Conservation (phyloP, 2,113 vertebrate species). For the Xiphophorus maculatus region DNA sequence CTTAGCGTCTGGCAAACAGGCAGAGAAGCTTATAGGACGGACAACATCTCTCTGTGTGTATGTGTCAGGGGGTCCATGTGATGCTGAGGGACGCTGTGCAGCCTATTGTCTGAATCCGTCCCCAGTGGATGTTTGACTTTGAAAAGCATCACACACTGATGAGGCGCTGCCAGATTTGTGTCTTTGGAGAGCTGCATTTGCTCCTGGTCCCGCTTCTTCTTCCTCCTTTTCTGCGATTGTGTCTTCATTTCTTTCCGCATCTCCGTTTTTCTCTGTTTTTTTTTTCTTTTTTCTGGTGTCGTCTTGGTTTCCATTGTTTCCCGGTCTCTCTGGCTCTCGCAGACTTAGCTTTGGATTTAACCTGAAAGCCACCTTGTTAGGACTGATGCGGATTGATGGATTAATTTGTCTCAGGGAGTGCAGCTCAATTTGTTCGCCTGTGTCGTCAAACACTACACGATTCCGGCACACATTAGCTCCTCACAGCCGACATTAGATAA, state of each 20-base stretch:
- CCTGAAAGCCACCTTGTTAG: slow-evolving; percentile 74
- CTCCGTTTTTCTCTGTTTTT: neutral
- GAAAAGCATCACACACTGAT: slow-evolving; percentile 70
- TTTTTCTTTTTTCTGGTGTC: neutral
- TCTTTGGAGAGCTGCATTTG: slow-evolving; percentile 63
- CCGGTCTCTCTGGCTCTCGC: slow-evolving; percentile 36
- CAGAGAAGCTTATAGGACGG: slow-evolving; percentile 69
- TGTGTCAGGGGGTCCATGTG: slow-evolving; percentile 42
- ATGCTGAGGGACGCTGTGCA: slow-evolving; percentile 63
- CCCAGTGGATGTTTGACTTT: slow-evolving; percentile 79
- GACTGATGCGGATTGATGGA: slow-evolving; percentile 76
- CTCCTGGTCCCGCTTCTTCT: slow-evolving; percentile 18
- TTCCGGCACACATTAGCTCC: slow-evolving; percentile 14
- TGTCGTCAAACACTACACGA: slow-evolving; percentile 2
- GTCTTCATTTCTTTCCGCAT: slow-evolving; percentile 42
- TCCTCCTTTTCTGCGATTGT: slow-evolving; percentile 31
- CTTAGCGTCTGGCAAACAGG: slow-evolving; percentile 72
- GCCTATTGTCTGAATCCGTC: slow-evolving; percentile 75
- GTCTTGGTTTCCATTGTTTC: slow-evolving; percentile 47
- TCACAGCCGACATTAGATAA: slow-evolving; percentile 12
- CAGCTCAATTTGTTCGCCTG: slow-evolving; percentile 48
- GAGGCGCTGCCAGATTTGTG: slow-evolving; percentile 59
- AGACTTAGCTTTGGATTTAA: slow-evolving; percentile 70
- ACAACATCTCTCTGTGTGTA: slow-evolving; percentile 48
- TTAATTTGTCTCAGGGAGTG: slow-evolving; percentile 68